Conservation (phyloP, 2,797 vertebrate genomes). For the Myotis vivesi region DNA sequence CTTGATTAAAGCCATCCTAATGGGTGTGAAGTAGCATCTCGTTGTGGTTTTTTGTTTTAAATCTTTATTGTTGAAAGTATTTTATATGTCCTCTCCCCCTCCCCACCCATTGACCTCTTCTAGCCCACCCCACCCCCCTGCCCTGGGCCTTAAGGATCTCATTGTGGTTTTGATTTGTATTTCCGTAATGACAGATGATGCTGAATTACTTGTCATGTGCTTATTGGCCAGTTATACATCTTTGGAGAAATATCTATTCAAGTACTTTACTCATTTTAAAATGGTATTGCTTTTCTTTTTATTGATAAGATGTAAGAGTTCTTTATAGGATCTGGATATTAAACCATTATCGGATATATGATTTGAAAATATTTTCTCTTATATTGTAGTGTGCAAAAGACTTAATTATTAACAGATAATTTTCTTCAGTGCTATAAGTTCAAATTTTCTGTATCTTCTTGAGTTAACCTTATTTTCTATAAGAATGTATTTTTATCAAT, state of each 20-base stretch:
- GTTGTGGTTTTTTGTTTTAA: background rate
- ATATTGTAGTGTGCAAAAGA: background rate
- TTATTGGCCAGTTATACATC: background rate
- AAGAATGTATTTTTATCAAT: background rate
- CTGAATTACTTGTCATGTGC: background rate
- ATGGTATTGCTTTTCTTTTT: background rate
- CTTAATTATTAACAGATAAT: background rate
- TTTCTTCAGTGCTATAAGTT: background rate
- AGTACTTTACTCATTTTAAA: background rate
- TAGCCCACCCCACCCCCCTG: no score
- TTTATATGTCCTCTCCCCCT: no score
- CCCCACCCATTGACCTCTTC: no score
- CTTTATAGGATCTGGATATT: background rate
- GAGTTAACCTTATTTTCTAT: background rate
- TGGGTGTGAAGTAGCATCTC: background rate
- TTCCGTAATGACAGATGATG: background rate
- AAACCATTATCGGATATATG: background rate
- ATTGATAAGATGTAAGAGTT: background rate
- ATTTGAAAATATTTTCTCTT: constrained; percentile 14
- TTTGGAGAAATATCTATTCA: background rate
- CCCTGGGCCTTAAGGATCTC: background rate
- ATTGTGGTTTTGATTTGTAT: constrained; percentile 5
- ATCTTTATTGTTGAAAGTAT: no score
- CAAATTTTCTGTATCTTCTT: background rate
- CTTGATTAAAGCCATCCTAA: background rate